Evolutionary conservation across 2,113 vertebrate genomes (phyloP).

Genomic region (Apaloderma vittatum): DNA sequence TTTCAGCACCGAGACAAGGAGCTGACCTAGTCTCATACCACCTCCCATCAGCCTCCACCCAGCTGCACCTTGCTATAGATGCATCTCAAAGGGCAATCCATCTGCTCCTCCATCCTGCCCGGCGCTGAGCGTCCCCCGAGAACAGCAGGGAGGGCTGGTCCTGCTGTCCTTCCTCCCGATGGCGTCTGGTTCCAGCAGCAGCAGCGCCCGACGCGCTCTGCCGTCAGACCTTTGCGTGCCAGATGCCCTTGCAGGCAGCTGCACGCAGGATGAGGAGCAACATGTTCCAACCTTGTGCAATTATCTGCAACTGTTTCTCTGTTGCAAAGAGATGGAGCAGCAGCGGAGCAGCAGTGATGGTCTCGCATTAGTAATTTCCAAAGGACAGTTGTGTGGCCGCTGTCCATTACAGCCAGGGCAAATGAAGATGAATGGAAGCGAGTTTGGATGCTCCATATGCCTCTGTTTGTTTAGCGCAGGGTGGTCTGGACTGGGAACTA

Average conservation of each 20-base stretch:
- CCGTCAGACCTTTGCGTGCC: background rate
- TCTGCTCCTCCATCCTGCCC: background rate
- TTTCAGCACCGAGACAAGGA: background rate
- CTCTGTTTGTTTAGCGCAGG: background rate
- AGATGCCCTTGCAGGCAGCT: background rate
- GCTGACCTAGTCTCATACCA: background rate
- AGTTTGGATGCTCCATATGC: background rate
- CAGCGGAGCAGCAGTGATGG: background rate
- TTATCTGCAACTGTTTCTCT: background rate
- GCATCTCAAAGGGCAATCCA: background rate
- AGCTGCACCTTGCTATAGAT: background rate
- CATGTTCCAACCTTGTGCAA: background rate
- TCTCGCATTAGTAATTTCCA: background rate
- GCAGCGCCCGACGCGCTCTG: background rate
- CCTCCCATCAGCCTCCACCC: background rate
- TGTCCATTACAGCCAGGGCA: background rate
- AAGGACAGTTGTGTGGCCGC: background rate
- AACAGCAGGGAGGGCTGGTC: background rate
- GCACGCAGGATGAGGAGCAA: background rate
- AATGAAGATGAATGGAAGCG: background rate
- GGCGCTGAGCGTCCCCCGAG: background rate
- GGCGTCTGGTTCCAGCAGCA: accelerated
- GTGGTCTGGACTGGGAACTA: background rate
- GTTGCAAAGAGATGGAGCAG: background rate
- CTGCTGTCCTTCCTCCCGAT: accelerated